Evolutionary conservation across 2,797 vertebrate genomes (phyloP).

Genomic region (Sebastes dallii): DNA sequence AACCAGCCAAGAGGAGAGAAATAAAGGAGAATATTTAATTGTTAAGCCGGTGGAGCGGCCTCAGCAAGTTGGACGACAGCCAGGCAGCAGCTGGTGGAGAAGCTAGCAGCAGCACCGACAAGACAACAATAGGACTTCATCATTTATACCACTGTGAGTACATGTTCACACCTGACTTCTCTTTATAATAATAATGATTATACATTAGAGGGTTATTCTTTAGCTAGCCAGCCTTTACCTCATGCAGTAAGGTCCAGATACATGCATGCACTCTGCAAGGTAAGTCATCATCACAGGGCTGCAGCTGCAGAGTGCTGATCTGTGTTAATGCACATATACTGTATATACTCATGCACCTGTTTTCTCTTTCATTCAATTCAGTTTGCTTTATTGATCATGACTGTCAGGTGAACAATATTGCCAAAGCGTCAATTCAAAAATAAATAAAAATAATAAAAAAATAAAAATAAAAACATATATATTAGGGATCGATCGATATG

Average conservation of each 20-base stretch:
- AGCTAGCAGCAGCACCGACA: slow-evolving; percentile 29
- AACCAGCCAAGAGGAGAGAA: slow-evolving; percentile 23
- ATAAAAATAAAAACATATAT: too few species aligned
- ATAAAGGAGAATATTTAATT: slow-evolving; percentile 30
- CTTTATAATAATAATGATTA: background rate
- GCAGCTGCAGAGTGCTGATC: slow-evolving; percentile 27
- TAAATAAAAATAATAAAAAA: too few species aligned
- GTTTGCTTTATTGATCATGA: too few species aligned
- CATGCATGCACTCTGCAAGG: background rate
- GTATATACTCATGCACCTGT: slow-evolving; percentile 41
- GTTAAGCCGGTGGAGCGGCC: slow-evolving; percentile 50
- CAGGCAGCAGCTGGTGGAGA: slow-evolving; percentile 34
- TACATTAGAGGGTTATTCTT: background rate
- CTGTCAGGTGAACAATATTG: too few species aligned
- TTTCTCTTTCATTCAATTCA: background rate
- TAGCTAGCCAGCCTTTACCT: background rate
- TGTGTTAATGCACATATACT: background rate
- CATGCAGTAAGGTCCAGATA: slow-evolving; percentile 4
- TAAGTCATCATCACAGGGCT: slow-evolving; percentile 34
- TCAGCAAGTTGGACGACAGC: slow-evolving; percentile 57
- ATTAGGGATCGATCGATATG: too few species aligned
- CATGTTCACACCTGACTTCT: slow-evolving; percentile 22
- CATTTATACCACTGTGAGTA: slow-evolving; percentile 58
- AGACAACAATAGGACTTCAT: slow-evolving; percentile 50
- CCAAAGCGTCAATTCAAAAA: too few species aligned